Base-by-base conservation (phyloP, 2,888 invertebrate species). In the Caprella mutica region DNA sequence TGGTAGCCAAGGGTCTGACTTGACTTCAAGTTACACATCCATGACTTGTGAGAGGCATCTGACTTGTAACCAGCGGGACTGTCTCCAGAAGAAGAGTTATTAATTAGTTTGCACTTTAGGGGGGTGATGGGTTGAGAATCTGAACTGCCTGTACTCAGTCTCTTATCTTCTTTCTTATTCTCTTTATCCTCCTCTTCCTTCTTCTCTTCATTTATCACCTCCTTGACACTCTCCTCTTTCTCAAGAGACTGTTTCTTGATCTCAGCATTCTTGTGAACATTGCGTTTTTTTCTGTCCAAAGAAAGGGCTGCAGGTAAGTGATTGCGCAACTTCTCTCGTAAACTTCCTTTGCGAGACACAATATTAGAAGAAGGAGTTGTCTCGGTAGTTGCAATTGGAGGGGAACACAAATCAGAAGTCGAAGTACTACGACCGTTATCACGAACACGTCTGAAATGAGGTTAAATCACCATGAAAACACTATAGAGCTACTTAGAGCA, bases 301-400 rank as follows among this genome's bases (percentile, higher is more conserved):
- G 60, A 60, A 38, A 64, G 58, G 26, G 64, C 53, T 29, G 60
- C 53, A 4, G 56, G 64, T 17, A 64, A 33, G 48, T 64, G 60
- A 48, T 30, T 48, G 4, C 56, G 48, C 14, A 64, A 35, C 26
- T 57, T 51, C 33, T 64, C 64, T 26, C 60, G 54, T 17, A 64
- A 38, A 26, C 64, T 64, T 23, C 60, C 60, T 46, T 64, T 64
- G 26, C 64, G 42, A 12, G 58, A 42, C 17, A 56, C 56, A 14
- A 35, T 51, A 24, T 39, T 51, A 23, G 30, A 17, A 30, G 27
- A 17, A 2, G 44, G 23, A 9, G 19, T 44, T 14, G 44, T 24
- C 9, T 27, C 30, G 17, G 30, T 27, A 30, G 48, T 27, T 6
- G 48, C 19, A 30, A 29, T 19, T 8, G 27, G 29, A 48, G 48